Conservation (phyloP, 1,140 invertebrate genomes). For the Nephila pilipes region DNA sequence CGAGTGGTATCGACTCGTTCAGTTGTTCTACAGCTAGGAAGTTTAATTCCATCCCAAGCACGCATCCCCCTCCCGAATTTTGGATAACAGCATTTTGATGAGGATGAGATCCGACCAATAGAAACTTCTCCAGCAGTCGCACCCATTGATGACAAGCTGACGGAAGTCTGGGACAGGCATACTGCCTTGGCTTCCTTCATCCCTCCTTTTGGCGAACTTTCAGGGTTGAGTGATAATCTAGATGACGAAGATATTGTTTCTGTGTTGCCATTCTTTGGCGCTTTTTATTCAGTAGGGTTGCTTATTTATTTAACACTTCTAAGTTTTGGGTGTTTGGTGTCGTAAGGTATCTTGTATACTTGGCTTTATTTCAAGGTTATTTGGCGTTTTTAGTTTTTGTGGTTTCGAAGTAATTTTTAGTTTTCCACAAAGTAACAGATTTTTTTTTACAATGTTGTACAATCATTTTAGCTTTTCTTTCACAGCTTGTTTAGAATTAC, state of each 20-base stretch:
- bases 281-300: constrained; percentile 18
- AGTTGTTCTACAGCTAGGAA: constrained; percentile 50
- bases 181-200: not conserved
- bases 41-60: constrained; percentile 31
- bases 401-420: too few species aligned
- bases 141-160: constrained; percentile 69
- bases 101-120: constrained; percentile 67
- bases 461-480: too few species aligned
- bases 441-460: too few species aligned
- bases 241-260: constrained; percentile 1
- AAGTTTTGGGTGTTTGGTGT: not conserved
- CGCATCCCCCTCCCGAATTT: constrained; percentile 49
- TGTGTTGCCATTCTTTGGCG: not conserved
- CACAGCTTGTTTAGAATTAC: too few species aligned
- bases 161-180: constrained; percentile 23
- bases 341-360: too few species aligned
- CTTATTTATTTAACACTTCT: not conserved
- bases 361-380: too few species aligned
- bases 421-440: too few species aligned
- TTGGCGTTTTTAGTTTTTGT: too few species aligned
- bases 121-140: constrained; percentile 65
- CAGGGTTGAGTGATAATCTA: not conserved
- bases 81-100: constrained; percentile 72
- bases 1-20: constrained; percentile 63
- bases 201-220: not conserved